Percentiles rank a stretch among this genome's conserved stretches.
These are phyloP conservation scores for Scomber japonicus DNA, from an alignment of 2,113 vertebrate species.

Conservation along the genomic window DNA sequence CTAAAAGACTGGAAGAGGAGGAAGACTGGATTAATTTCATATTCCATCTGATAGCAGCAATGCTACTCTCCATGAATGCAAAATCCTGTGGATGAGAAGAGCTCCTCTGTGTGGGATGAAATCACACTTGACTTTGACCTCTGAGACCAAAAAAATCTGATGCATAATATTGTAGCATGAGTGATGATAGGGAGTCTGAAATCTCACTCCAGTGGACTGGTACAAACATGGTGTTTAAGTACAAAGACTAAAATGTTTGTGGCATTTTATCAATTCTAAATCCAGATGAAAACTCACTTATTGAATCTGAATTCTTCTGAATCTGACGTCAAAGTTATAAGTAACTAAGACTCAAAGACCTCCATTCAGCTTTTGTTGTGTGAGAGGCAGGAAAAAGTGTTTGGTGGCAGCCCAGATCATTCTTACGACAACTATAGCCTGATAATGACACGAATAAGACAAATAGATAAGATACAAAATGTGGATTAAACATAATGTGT, in stretches of 20 bases:
- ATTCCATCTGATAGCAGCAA: conserved; percentile 55
- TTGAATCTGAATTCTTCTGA: conserved; percentile 8
- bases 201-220: conserved; percentile 9
- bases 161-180: conserved; percentile 33
- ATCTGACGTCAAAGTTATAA: neutral
- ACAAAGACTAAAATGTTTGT: neutral
- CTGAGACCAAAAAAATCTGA: conserved; percentile 50
- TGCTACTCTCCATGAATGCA: conserved; percentile 43
- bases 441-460: too few relatives aligned
- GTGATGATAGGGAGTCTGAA: conserved; percentile 16
- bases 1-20: conserved; percentile 31
- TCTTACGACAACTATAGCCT: too few relatives aligned
- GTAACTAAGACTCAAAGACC: neutral
- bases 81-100: conserved; percentile 42
- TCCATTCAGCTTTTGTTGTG: neutral
- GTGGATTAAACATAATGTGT: too few relatives aligned
- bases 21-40: conserved; percentile 53
- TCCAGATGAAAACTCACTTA: neutral
- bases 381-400: neutral
- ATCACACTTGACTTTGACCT: conserved; percentile 60
- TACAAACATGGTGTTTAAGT: conserved; percentile 32
- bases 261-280: neutral
- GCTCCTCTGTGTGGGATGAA: conserved; percentile 37
- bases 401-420: too few relatives aligned
- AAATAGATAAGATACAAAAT: too few relatives aligned